Base-by-base conservation (phyloP, 2,888 invertebrate genomes). In the Cremastobaeus sp. region DNA sequence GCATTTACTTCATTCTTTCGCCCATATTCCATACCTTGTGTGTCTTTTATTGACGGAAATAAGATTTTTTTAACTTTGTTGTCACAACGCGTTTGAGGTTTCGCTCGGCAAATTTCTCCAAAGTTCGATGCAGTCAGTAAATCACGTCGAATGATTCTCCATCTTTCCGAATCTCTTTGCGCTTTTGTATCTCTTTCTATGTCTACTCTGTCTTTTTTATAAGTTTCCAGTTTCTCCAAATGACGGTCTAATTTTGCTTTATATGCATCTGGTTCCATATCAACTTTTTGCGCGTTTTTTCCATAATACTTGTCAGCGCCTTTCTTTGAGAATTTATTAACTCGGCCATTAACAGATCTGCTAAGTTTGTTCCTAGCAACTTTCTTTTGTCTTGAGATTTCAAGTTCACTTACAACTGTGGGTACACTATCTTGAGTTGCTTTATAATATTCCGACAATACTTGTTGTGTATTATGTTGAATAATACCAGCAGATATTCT, bases 101-200 rank as follows among this genome's bases (percentile, higher is more conserved):
- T 54, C 62, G 55, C 69, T 21, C 52, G 12, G 18, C 75, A 77
- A 6, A 75, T 50, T 1, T 9, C 15, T 2, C 68, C 77, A 52
- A 73, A 77, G 9, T 37, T 43, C 1, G 74, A 76, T 18, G 77
- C 57, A 3, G 75, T 76, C 9, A 77, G 18, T 14, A 71, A 43
- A 8, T 30, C 21, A 9, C 18, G 28, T 32, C 76, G 43, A 18
- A 62, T 17, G 14, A 11, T 34, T 47, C 60, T 59, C 71, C 74
- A 76, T 11, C 32, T n/a, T 8, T 68, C 65, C n/a, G 41, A 68
- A 5, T 11, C 18, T 12, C 59, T 47, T 65, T 76, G 76, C 2
- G 20, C 41, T 34, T 20, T 43, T 6, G 76, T 76, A 8, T 45
- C 21, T 2, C 11, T 6, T 70, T 72, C 17, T 41, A 52, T 21